phyloP scores from a whole-genome alignment of 1,140 invertebrate species.

The Drosophila repleta region DNA sequence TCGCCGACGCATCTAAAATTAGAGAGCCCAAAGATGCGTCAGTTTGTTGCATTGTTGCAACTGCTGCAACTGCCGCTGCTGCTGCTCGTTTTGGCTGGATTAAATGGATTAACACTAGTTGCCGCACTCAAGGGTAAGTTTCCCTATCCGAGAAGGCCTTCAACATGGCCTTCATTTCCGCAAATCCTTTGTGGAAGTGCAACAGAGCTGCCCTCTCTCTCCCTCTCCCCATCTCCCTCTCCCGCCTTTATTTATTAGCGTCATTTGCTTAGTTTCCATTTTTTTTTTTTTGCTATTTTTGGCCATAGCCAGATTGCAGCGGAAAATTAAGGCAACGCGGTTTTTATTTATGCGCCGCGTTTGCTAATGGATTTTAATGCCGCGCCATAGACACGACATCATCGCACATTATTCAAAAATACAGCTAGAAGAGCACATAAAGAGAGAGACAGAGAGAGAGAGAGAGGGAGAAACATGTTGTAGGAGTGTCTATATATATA shows the following conservation, averaged over 20 bases:
- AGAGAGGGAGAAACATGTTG: too few relatives aligned
- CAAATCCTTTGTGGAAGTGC: slow-evolving; percentile 72
- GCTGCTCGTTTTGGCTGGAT: slow-evolving; percentile 59
- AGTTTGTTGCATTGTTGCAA: slow-evolving; percentile 17
- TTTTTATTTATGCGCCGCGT: slow-evolving; percentile 68
- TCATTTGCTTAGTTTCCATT: slow-evolving; percentile 67
- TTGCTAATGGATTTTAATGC: slow-evolving; percentile 79
- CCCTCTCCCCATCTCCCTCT: slow-evolving; percentile 1
- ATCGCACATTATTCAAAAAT: slow-evolving; percentile 61
- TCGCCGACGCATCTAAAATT: slow-evolving; percentile 65
- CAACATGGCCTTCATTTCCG: slow-evolving; percentile 44
- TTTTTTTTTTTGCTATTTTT: slow-evolving; percentile 77
- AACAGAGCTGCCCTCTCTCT: not conserved
- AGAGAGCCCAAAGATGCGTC: slow-evolving; percentile 52
- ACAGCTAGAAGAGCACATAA: not conserved
- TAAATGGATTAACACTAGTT: slow-evolving; percentile 81
- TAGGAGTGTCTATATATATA: too few relatives aligned
- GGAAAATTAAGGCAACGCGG: slow-evolving; percentile 65
- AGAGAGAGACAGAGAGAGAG: too few relatives aligned
- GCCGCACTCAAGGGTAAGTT: slow-evolving; percentile 79
- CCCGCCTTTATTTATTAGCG: slow-evolving; percentile 67
- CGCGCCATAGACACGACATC: slow-evolving; percentile 70
- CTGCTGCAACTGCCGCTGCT: slow-evolving; percentile 48
- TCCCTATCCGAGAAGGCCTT: too few relatives aligned
- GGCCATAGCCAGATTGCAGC: slow-evolving; percentile 50